These are phyloP conservation scores for Phenacoccus solenopsis DNA, from an alignment of 1,140 invertebrate genomes.

Conservation along the genomic window DNA sequence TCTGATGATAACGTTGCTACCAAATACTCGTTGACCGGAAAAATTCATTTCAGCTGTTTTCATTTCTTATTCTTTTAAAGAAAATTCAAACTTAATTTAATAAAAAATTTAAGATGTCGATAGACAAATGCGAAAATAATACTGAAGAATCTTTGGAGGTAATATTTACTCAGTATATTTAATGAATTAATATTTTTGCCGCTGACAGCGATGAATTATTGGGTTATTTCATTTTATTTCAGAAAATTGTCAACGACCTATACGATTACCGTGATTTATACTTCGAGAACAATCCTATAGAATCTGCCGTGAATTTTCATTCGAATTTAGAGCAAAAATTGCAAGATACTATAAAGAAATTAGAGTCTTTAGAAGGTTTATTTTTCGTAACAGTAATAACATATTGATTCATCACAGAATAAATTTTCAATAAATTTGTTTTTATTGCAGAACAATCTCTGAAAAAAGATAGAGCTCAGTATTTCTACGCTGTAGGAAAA, in stretches of 20 bases:
- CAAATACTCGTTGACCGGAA: too few relatives aligned
- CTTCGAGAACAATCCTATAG: conserved; percentile 58
- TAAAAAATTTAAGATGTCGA: background rate
- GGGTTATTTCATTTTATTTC: too few relatives aligned
- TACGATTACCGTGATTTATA: conserved; percentile 63
- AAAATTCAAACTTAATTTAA: too few relatives aligned
- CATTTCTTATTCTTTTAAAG: too few relatives aligned
- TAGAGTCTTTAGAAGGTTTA: conserved; percentile 38
- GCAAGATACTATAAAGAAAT: conserved; percentile 44
- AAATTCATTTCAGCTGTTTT: too few relatives aligned
- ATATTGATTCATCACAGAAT: conserved; percentile 20
- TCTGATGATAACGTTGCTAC: background rate
- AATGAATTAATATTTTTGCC: too few relatives aligned
- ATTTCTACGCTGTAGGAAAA: conserved; percentile 60
- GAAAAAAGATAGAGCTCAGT: conserved; percentile 47
- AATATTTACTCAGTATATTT: background rate
- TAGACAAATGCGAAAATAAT: background rate
- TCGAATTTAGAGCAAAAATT: conserved; percentile 51
- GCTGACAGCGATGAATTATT: too few relatives aligned
- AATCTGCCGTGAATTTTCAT: conserved; percentile 51
- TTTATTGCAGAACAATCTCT: conserved; percentile 30
- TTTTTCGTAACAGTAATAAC: conserved; percentile 14
- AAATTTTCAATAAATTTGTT: conserved; percentile 25
- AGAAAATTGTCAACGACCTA: conserved; percentile 51
- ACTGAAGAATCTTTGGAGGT: background rate